Conservation (phyloP, 2,888 invertebrate species). For the Yponomeuta malinellus region DNA sequence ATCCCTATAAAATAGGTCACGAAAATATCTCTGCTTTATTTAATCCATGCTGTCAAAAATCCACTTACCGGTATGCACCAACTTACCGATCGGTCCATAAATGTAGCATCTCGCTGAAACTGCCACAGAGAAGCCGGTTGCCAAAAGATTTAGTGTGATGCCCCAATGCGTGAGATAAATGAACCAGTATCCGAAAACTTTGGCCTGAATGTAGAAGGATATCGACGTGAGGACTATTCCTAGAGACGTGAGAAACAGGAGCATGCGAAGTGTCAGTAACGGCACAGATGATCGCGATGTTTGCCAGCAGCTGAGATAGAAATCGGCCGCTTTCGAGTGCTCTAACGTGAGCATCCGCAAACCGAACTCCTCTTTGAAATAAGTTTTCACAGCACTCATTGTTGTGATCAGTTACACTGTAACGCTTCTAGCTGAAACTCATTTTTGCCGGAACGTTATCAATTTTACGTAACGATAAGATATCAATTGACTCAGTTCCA, state of each 20-base stretch:
- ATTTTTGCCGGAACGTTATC: constrained; percentile 19
- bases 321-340: constrained; percentile 51
- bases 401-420: constrained; percentile 7
- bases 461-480: constrained; percentile 21
- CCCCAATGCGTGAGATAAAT: constrained; percentile 77
- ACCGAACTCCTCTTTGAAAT: constrained; percentile 51
- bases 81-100: constrained; percentile 64
- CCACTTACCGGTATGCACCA: not conserved
- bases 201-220: constrained; percentile 40
- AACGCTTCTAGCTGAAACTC: constrained; percentile 1
- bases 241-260: constrained; percentile 50
- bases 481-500: constrained; percentile 21
- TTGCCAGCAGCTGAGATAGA: constrained; percentile 64
- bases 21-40: no score
- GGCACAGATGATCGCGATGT: constrained; percentile 53
- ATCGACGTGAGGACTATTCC: constrained; percentile 50
- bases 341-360: constrained; percentile 47
- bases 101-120: constrained; percentile 55
- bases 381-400: constrained; percentile 54
- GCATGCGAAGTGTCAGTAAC: constrained; percentile 49
- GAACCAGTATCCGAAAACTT: constrained; percentile 53
- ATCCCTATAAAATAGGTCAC: no score
- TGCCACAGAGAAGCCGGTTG: constrained; percentile 49
- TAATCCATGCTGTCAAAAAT: no score
- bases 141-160: constrained; percentile 42